These are phyloP conservation scores for Coccyzus lansbergi DNA, from an alignment of 2,797 vertebrate genomes.

Conservation along the genomic window DNA sequence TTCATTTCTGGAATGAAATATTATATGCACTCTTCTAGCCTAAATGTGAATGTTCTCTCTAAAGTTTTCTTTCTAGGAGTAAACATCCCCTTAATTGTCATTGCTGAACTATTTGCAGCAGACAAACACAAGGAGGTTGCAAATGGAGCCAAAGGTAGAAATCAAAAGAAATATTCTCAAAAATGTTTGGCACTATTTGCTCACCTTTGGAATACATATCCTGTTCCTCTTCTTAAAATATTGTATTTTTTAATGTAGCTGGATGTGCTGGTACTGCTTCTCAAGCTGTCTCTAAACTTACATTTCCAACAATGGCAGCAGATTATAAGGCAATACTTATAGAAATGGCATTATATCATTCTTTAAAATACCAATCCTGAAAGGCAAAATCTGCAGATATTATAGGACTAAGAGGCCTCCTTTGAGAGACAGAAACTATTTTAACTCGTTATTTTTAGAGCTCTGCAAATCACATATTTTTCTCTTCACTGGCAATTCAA, in stretches of 20 bases:
- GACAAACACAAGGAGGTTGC: background rate
- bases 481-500: conserved; percentile 55
- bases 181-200: conserved; percentile 28
- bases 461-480: conserved; percentile 66
- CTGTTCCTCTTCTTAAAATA: conserved; percentile 1
- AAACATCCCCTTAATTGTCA: background rate
- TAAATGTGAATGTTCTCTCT: background rate
- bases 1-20: background rate
- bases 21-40: background rate
- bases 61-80: conserved; percentile 26
- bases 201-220: conserved; percentile 24
- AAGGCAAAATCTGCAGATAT: conserved; percentile 68
- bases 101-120: background rate
- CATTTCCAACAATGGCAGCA: conserved; percentile 43
- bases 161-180: background rate
- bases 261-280: conserved; percentile 35
- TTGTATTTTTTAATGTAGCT: conserved; percentile 10
- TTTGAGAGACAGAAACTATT: conserved; percentile 69
- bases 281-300: conserved; percentile 54
- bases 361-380: conserved; percentile 63
- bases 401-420: conserved; percentile 61
- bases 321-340: conserved; percentile 45
- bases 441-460: conserved; percentile 70
- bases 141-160: background rate
- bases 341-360: conserved; percentile 65